Evolutionary conservation across 2,113 vertebrate genomes (phyloP), one percentile per base, ranked within the genome.

Genomic region (Odontophorus gujanensis): DNA sequence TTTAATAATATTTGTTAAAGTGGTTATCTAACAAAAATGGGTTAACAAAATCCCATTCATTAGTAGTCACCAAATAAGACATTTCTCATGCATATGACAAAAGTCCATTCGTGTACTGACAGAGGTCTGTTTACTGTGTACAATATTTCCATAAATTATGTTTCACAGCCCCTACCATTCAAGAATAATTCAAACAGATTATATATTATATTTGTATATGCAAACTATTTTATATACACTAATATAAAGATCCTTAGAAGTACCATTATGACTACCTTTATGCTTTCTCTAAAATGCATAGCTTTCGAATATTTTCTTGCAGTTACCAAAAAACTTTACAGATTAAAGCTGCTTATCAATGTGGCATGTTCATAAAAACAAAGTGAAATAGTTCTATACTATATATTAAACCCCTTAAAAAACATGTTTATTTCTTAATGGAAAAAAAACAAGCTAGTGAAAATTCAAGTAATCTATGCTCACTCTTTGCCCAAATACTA

Each of bases 231-330:
- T 96, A 96, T 91, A 94, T 89, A 97, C 81, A 95, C 89, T 95
- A 97, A 97, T 97, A 95, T 95, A 96, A 96, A 96, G 94, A 94
- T 93, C 91, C 79, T 93, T 92, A 97, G 84, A 92, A 96, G 95
- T 91, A 96, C 93, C 93, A 92, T 87, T 92, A 95, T 94, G 90
- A 92, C 91, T 91, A 92, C 84, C 95, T 96, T 96, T 92, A 77
- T 50, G 76, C 91, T 92, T 88, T 94, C 90, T 92, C 69, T 91
- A 96, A 97, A 96, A 85, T 94, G 84, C 89, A 89, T 96, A 97
- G 93, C 91, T 97, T 94, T 94, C 89, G 40, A 96, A 63, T 93
- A 87, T 94, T 95, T 96, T 95, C 96, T 97, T 94, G 94, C 88
- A 95, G 90, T 91, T 95, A 92, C 94, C 93, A 87, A 95, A 95